A percentile compares a stretch with the other conserved stretches of the same genome.
Evolutionary conservation across 2,113 vertebrate species (phyloP).

Genomic region (Chionodraco myersi): DNA sequence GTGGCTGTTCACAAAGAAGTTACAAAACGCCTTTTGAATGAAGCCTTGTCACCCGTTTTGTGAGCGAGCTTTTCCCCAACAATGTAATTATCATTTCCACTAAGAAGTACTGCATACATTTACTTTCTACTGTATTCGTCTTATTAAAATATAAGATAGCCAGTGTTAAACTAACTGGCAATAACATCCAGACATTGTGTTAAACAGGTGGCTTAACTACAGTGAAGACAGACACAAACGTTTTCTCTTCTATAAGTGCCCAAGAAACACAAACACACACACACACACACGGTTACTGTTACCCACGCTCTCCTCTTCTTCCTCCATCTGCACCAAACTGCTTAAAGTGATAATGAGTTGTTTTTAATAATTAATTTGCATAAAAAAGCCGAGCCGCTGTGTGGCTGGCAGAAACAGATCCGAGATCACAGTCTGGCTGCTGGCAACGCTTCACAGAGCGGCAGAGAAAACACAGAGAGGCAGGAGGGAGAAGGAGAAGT

Average conservation of each 20-base stretch:
- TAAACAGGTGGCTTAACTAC: conserved; percentile 20
- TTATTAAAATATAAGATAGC: not conserved
- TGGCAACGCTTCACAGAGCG: conserved; percentile 69
- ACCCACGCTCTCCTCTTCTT: conserved; percentile 36
- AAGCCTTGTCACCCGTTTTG: too few relatives aligned
- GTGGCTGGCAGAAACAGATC: conserved; percentile 70
- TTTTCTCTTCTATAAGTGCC: conserved; percentile 21
- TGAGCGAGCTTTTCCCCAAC: not conserved
- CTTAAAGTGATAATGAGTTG: conserved; percentile 81
- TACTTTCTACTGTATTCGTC: not conserved
- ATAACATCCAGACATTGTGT: not conserved
- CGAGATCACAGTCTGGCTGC: conserved; percentile 74
- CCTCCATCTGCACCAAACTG: conserved; percentile 64
- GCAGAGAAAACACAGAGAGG: conserved; percentile 24
- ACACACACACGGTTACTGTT: not conserved
- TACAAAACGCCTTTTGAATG: not conserved
- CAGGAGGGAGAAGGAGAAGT: conserved; percentile 17
- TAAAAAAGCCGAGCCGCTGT: conserved; percentile 72
- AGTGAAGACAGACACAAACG: conserved; percentile 5
- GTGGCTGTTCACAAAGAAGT: too few relatives aligned
- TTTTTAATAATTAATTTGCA: conserved; percentile 82
- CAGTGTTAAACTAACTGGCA: not conserved
- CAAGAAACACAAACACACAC: not conserved
- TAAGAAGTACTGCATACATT: not conserved
- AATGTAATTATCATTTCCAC: not conserved